Evolutionary conservation across 1,140 invertebrate species (phyloP).

Genomic region (Drosophila tani): DNA sequence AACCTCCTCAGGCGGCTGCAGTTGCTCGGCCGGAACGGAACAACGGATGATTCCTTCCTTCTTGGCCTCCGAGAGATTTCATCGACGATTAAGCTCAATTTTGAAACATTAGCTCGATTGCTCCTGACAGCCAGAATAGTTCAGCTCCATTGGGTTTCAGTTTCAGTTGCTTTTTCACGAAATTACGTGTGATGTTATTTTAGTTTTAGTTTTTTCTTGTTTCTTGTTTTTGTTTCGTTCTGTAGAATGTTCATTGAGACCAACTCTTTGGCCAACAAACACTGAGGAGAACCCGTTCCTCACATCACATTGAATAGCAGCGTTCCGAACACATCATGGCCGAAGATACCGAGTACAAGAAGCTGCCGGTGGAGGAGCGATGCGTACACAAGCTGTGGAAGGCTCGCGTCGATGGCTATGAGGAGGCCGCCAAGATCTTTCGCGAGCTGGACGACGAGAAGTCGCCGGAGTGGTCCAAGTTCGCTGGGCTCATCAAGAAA

Average conservation of each 20-base stretch:
- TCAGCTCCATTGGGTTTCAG: slow-evolving; percentile 47
- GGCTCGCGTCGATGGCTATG: slow-evolving; percentile 96
- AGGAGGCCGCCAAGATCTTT: slow-evolving; percentile 96
- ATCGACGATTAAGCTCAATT: slow-evolving; percentile 74
- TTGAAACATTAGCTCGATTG: slow-evolving; percentile 62
- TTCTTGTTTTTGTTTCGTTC: not conserved
- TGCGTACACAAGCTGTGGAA: slow-evolving; percentile 98
- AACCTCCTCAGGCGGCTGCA: slow-evolving; percentile 6
- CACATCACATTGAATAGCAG: slow-evolving; percentile 20
- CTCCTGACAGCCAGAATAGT: slow-evolving; percentile 46
- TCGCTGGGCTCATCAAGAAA: slow-evolving; percentile 96
- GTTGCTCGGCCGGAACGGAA: slow-evolving; percentile 56
- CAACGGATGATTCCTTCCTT: slow-evolving; percentile 57
- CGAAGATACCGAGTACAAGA: slow-evolving; percentile 96
- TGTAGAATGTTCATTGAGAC: slow-evolving; percentile 31
- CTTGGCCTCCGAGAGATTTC: slow-evolving; percentile 48
- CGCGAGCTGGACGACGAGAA: slow-evolving; percentile 95
- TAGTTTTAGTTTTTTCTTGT: not conserved
- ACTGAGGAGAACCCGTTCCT: slow-evolving; percentile 20
- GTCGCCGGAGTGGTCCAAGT: slow-evolving; percentile 96
- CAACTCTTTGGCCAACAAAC: slow-evolving; percentile 6
- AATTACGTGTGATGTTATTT: slow-evolving; percentile 14
- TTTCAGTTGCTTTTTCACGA: slow-evolving; percentile 22
- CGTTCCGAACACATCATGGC: slow-evolving; percentile 87
- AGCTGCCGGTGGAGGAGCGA: slow-evolving; percentile 95